A percentile compares a stretch with the other conserved stretches of the same genome.
Conservation (phyloP, 2,113 vertebrate species). For the Neodontobutis hainanensis region DNA sequence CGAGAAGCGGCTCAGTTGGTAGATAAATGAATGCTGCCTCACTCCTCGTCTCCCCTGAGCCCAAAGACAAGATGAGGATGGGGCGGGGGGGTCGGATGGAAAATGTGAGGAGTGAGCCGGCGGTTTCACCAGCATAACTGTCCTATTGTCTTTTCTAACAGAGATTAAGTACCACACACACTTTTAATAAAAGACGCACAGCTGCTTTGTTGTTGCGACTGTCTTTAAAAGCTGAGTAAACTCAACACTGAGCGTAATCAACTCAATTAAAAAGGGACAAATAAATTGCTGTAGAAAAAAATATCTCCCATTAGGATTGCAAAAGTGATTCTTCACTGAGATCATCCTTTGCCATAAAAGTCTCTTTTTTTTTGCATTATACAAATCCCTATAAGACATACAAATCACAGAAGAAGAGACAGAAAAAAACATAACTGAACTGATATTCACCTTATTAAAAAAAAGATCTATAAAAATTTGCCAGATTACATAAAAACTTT, state of each 20-base stretch:
- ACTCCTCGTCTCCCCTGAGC: slow-evolving; percentile 37
- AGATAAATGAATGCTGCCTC: slow-evolving; percentile 32
- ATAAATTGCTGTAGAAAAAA: background rate
- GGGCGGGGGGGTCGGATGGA: slow-evolving; percentile 57
- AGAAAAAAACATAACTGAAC: no score
- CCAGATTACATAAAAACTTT: no score
- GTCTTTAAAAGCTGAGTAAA: slow-evolving; percentile 28
- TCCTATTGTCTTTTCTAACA: slow-evolving; percentile 61
- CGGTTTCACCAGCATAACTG: slow-evolving; percentile 64
- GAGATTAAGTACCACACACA: slow-evolving; percentile 17
- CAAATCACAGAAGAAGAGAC: no score
- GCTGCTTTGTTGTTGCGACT: slow-evolving; percentile 39
- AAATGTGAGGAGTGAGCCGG: slow-evolving; percentile 59
- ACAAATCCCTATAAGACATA: no score
- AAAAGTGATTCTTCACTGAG: no score
- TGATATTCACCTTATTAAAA: no score
- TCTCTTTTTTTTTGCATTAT: no score
- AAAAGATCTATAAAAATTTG: no score
- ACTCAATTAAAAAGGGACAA: background rate
- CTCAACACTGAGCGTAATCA: slow-evolving; percentile 4
- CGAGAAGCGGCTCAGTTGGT: background rate
- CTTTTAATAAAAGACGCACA: background rate
- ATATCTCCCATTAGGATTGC: background rate
- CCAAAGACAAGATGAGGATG: slow-evolving; percentile 37
- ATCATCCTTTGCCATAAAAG: no score